These are phyloP conservation scores for Phrixothrix hirtus DNA, from an alignment of 2,888 invertebrate genomes.

Conservation along the genomic window DNA sequence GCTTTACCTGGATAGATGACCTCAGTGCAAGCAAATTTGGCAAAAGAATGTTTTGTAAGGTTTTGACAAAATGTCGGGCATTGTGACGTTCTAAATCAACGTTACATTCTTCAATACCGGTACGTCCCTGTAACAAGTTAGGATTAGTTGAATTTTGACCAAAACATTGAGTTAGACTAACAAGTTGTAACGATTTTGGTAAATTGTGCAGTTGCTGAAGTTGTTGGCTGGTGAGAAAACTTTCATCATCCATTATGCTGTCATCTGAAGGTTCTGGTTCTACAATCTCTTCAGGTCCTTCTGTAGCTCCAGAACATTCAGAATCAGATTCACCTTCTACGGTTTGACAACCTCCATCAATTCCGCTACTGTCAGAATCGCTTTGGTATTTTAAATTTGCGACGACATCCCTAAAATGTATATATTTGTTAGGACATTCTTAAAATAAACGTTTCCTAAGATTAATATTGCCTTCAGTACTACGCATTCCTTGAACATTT, in stretches of 20 bases:
- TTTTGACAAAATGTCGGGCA: constrained; percentile 80
- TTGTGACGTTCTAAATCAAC: constrained; percentile 86
- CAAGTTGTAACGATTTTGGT: constrained; percentile 62
- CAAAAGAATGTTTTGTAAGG: constrained; percentile 72
- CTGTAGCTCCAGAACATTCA: constrained; percentile 64
- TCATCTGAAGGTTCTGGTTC: constrained; percentile 62
- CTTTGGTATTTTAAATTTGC: constrained; percentile 66
- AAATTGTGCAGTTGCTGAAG: constrained; percentile 60
- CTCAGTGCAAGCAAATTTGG: constrained; percentile 75
- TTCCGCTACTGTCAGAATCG: constrained; percentile 63
- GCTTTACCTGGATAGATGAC: constrained; percentile 75
- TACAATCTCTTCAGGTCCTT: constrained; percentile 71
- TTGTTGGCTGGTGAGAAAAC: constrained; percentile 59
- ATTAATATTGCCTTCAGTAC: too few species aligned
- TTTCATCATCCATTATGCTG: constrained; percentile 81
- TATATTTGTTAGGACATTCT: too few species aligned
- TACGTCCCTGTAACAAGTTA: constrained; percentile 45
- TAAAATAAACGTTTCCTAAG: too few species aligned
- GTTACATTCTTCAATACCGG: constrained; percentile 65
- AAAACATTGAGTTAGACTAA: too few species aligned
- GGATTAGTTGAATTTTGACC: too few species aligned
- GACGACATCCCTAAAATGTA: constrained; percentile 67
- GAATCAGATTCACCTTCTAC: constrained; percentile 54
- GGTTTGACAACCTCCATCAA: constrained; percentile 54
- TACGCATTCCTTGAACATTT: too few species aligned